A percentile compares a stretch with the other conserved stretches of the same genome.
phyloP scores from a whole-genome alignment of 2,113 vertebrate genomes.

The Nicator chloris region DNA sequence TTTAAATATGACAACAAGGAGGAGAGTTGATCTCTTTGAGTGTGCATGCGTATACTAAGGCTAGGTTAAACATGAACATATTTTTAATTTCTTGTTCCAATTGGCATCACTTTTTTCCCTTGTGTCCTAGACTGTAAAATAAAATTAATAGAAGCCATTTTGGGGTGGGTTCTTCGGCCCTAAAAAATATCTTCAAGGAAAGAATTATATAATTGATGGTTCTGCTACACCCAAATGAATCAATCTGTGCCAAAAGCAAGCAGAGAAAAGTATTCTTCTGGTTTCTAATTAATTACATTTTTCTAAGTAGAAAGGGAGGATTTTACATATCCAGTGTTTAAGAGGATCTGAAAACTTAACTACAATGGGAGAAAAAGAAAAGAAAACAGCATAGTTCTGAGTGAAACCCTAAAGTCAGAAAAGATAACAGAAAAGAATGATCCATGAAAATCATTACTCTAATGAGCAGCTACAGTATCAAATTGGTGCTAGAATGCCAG shows the following conservation, averaged over 20 bases:
- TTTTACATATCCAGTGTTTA: background rate
- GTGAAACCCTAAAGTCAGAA: background rate
- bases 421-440: background rate
- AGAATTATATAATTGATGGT: background rate
- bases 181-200: background rate
- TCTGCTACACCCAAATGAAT: background rate
- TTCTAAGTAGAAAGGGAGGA: background rate
- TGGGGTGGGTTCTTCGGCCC: background rate
- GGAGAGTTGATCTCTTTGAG: background rate
- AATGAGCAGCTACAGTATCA: background rate
- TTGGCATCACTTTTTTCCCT: background rate
- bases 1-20: background rate
- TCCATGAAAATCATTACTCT: background rate
- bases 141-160: background rate
- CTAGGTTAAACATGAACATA: background rate
- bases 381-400: background rate
- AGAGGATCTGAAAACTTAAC: background rate
- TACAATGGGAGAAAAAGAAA: background rate
- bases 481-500: background rate
- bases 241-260: background rate
- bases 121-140: background rate
- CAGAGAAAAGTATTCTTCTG: background rate
- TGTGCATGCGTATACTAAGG: fast-evolving
- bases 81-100: background rate
- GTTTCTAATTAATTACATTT: background rate